phyloP scores from a whole-genome alignment of 2,113 vertebrate species.

The Phyllopteryx taeniolatus region DNA sequence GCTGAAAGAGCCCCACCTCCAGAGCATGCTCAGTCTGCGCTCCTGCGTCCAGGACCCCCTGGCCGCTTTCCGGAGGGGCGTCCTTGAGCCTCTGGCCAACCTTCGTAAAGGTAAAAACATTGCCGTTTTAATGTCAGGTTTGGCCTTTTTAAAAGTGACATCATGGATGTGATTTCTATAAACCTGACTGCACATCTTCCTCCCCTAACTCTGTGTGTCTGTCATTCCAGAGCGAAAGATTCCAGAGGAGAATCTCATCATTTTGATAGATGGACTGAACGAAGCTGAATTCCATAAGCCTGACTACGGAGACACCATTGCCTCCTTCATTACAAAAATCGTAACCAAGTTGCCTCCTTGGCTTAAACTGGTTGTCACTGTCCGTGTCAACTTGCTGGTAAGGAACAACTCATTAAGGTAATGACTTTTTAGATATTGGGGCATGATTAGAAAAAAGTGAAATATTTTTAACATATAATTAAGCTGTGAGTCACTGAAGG shows the following conservation, averaged over 20 bases:
- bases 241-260: slow-evolving; percentile 91
- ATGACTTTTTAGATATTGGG: background rate
- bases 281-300: slow-evolving; percentile 99
- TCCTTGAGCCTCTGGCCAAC: slow-evolving; percentile 85
- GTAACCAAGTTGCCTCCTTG: slow-evolving; percentile 89
- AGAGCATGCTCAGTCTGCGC: slow-evolving; percentile 92
- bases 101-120: slow-evolving; percentile 82
- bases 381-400: slow-evolving; percentile 91
- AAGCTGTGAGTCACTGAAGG: background rate
- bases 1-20: slow-evolving; percentile 85
- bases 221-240: slow-evolving; percentile 84
- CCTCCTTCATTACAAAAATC: slow-evolving; percentile 90
- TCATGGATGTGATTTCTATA: background rate
- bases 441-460: background rate
- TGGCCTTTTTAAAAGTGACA: slow-evolving; percentile 4
- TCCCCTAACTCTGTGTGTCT: slow-evolving; percentile 16
- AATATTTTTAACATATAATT: background rate
- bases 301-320: slow-evolving; percentile 95
- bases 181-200: background rate
- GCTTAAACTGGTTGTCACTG: slow-evolving; percentile 93
- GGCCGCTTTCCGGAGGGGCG: slow-evolving; percentile 86
- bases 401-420: slow-evolving; percentile 29
- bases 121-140: background rate
- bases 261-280: slow-evolving; percentile 94
- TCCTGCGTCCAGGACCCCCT: slow-evolving; percentile 95